Evolutionary conservation across 1,140 invertebrate species (phyloP).

Genomic region (Nephila pilipes): DNA sequence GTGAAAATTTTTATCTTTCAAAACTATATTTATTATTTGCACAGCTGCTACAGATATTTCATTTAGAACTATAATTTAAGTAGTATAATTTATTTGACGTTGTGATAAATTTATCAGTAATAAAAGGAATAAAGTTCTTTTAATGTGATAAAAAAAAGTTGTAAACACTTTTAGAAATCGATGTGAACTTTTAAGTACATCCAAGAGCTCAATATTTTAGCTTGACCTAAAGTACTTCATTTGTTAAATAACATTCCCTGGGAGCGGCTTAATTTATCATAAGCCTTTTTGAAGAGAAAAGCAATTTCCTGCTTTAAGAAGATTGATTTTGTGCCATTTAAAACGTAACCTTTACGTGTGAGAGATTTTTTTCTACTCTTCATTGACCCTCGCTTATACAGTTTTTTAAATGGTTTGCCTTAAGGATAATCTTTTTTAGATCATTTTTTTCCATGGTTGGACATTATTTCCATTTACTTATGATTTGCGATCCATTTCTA

Average conservation of each 20-base stretch:
- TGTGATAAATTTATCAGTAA: too few relatives aligned
- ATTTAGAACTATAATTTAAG: too few relatives aligned
- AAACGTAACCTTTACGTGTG: background rate
- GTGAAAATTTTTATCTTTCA: too few relatives aligned
- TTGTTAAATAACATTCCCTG: background rate
- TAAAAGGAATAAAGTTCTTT: background rate
- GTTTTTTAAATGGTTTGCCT: background rate
- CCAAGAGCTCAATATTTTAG: background rate
- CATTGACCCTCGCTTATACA: background rate
- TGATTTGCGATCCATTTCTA: background rate
- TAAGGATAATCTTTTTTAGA: background rate
- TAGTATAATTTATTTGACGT: too few relatives aligned
- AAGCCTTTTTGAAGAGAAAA: background rate
- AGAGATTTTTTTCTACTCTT: background rate
- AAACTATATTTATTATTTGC: too few relatives aligned
- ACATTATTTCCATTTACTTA: background rate
- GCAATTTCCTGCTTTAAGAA: conserved; percentile 16
- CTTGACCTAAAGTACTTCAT: background rate
- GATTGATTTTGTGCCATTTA: background rate
- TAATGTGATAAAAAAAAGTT: background rate
- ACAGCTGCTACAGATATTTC: too few relatives aligned
- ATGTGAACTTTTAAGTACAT: background rate
- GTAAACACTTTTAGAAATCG: background rate
- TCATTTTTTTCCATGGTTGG: background rate
- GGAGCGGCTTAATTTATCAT: background rate